Evolutionary conservation across 1,140 invertebrate species (phyloP).

Genomic region (Copidosoma floridanum): DNA sequence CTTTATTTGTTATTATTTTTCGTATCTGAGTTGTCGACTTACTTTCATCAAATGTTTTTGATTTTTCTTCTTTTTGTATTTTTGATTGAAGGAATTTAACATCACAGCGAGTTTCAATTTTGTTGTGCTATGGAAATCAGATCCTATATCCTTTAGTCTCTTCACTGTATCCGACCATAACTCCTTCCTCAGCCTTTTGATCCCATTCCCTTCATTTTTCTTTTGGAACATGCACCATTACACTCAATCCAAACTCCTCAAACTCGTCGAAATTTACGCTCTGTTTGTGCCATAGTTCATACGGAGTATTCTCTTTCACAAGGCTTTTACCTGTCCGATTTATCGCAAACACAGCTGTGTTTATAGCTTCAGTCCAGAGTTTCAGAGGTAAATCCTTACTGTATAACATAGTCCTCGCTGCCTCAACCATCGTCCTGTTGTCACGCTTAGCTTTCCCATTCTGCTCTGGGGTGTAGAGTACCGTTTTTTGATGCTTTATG

Average conservation of each 20-base stretch:
- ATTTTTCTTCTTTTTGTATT: background rate
- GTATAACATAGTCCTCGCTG: background rate
- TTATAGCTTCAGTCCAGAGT: background rate
- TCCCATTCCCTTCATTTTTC: background rate
- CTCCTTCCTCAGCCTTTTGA: background rate
- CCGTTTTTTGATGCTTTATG: background rate
- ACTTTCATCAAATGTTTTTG: background rate
- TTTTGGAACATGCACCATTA: background rate
- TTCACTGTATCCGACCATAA: background rate
- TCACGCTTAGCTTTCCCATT: background rate
- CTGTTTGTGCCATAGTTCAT: background rate
- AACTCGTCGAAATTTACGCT: background rate
- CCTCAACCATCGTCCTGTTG: background rate
- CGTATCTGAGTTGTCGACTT: too few species aligned
- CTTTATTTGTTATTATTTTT: too few species aligned
- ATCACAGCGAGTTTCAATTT: background rate
- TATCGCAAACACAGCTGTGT: conserved; percentile 38
- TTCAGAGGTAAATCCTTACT: background rate
- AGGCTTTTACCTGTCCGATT: background rate
- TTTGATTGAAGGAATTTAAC: too few species aligned
- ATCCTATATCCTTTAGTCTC: background rate
- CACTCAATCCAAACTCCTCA: background rate
- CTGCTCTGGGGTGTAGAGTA: background rate
- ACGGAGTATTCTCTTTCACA: background rate
- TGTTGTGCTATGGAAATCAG: background rate